Evolutionary conservation across 2,888 invertebrate species (phyloP).

Genomic region (Podotricha telesiphe): DNA sequence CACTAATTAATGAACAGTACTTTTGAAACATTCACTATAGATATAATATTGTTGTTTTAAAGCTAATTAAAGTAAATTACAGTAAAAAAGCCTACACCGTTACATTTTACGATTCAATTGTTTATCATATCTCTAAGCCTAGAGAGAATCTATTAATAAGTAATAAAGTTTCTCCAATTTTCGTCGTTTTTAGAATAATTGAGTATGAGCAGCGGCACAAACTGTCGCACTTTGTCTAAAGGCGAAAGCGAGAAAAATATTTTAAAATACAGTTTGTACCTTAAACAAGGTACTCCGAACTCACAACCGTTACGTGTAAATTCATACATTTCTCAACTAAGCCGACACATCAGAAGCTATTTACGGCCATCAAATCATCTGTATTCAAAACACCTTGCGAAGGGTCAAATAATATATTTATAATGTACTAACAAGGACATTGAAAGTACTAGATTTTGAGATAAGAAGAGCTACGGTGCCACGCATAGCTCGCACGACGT

Average conservation of each 20-base stretch:
- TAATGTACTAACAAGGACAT: conserved; percentile 53
- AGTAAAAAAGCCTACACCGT: not conserved
- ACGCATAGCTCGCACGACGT: conserved; percentile 60
- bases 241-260: too few species aligned
- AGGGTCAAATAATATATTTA: conserved; percentile 49
- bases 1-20: not conserved
- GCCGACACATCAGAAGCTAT: conserved; percentile 16
- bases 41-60: not conserved
- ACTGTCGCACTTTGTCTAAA: too few species aligned
- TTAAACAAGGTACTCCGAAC: not conserved
- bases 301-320: not conserved
- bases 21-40: not conserved
- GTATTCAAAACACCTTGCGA: conserved; percentile 40
- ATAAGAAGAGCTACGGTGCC: conserved; percentile 51
- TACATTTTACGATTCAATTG: conserved; percentile 16
- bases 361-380: conserved; percentile 39
- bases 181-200: too few species aligned
- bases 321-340: not conserved
- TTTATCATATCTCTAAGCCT: too few species aligned
- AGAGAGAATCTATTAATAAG: too few species aligned
- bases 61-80: conserved; percentile 2
- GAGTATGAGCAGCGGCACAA: too few species aligned
- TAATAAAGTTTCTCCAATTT: too few species aligned
- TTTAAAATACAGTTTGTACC: too few species aligned
- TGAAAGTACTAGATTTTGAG: conserved; percentile 51